These are phyloP conservation scores for Bombyx huttoni DNA, from an alignment of 2,888 invertebrate genomes.

Conservation along the genomic window DNA sequence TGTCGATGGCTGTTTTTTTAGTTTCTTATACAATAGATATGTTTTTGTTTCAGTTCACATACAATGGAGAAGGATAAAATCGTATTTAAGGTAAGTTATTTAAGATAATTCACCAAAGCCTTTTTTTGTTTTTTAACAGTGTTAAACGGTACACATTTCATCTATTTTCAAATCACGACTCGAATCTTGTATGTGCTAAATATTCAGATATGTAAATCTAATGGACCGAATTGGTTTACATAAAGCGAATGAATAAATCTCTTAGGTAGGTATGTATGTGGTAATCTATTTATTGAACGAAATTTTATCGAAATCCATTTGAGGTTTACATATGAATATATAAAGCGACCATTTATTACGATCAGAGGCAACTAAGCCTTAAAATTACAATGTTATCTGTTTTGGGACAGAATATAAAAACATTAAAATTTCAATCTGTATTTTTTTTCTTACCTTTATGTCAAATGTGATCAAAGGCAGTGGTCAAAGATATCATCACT, in stretches of 20 bases:
- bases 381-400: background rate
- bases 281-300: background rate
- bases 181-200: background rate
- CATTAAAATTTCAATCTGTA: background rate
- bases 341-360: no score
- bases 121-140: background rate
- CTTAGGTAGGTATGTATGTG: background rate
- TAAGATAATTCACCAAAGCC: slow-evolving; percentile 4
- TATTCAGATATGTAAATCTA: background rate
- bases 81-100: slow-evolving; percentile 52
- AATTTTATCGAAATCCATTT: background rate
- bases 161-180: background rate
- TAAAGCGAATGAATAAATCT: background rate
- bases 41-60: slow-evolving; percentile 7
- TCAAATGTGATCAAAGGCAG: background rate
- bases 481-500: slow-evolving; percentile 16
- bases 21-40: background rate
- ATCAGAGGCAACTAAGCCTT: no score
- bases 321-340: no score
- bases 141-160: background rate
- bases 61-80: slow-evolving; percentile 61
- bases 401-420: background rate
- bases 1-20: background rate
- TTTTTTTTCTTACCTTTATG: background rate
- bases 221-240: background rate